These are phyloP conservation scores for Antechinus stuartii DNA, from an alignment of 2,113 vertebrate genomes.

Conservation along the genomic window DNA sequence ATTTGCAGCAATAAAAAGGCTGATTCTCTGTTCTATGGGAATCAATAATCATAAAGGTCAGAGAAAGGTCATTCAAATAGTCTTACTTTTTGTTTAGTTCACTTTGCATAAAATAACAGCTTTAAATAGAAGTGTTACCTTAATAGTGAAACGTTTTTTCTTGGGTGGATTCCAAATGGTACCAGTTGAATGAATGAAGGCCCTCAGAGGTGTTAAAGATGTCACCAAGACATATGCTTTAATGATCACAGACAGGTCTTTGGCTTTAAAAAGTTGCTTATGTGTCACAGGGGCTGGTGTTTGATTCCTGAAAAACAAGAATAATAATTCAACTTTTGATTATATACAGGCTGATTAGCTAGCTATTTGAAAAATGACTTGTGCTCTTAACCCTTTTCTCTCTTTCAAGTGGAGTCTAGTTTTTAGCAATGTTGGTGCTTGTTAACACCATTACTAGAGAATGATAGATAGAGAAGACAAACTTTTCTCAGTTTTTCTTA, in stretches of 20 bases:
- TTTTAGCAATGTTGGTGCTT: neutral
- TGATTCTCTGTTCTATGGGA: slow-evolving; percentile 48
- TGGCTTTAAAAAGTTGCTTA: slow-evolving; percentile 73
- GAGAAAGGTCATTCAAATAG: slow-evolving; percentile 41
- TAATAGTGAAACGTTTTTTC: slow-evolving; percentile 84
- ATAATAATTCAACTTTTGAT: neutral
- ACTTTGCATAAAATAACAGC: slow-evolving; percentile 52
- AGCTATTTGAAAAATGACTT: neutral
- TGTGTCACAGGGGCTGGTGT: slow-evolving; percentile 37
- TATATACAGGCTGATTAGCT: neutral
- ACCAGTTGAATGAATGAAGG: slow-evolving; percentile 91
- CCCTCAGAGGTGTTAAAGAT: slow-evolving; percentile 90
- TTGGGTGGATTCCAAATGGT: slow-evolving; percentile 86
- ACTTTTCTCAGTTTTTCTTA: neutral
- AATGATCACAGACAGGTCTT: slow-evolving; percentile 88
- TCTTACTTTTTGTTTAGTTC: neutral
- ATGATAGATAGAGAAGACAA: neutral
- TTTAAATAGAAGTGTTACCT: slow-evolving; percentile 85
- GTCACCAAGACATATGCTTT: slow-evolving; percentile 93
- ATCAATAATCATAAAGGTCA: slow-evolving; percentile 49
- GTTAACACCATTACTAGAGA: slow-evolving; percentile 1
- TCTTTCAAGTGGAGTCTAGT: neutral
- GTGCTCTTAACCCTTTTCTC: neutral
- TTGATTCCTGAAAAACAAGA: slow-evolving; percentile 78
- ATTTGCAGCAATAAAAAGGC: slow-evolving; percentile 38